Base-by-base conservation (phyloP, 2,888 invertebrate species). In the Cataglyphis livida region DNA sequence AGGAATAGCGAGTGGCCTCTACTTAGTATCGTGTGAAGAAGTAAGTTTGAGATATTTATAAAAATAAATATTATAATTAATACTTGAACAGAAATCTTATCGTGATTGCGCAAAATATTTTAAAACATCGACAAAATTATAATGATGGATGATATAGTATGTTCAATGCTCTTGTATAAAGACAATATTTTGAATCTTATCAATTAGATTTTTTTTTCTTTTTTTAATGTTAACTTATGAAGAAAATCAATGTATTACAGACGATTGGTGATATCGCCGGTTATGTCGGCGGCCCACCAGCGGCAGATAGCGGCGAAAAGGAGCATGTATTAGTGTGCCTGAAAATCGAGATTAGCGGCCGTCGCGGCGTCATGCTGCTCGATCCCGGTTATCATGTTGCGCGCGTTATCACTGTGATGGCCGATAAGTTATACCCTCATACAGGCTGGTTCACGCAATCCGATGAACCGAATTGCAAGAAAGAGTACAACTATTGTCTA, bases 321-420 rank as follows among this genome's bases (percentile, higher is more conserved):
- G 98, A 98, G 94, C 98, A 98, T 94, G 98, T 98, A 62, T 96
- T 98, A 95, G 97, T 97, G 83, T 97, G 97, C 85, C 95, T 98
- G 93, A 96, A 96, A 90, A 96, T 98, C 84, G 95, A 96, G 88
- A 96, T 98, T 81, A 96, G 96, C 70, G 97, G 97, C 44, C 96
- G 98, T 57, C 95, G 95, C 0, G 98, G 98, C 44, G 95, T 97
- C 71, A 95, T 98, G 95, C 96, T 98, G 32, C 96, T 98, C 59
- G 98, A 98, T 95, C 98, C 98, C 0, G 98, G 98, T 25, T 98
- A 98, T 95, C 98, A 98, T 94, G 97, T 98, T 84, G 97, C 97
- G 61, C 96, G 98, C 85, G 97, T 97, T 82, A 96, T 98, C 85
- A 98, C 98, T 32, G 97, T 98, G 74, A 98, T 98, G 98, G 95